Evolutionary conservation across 30 jellyfish, hydroid and myxozoan genomes (phyloP).

Genomic region (Sanderia malayensis): DNA sequence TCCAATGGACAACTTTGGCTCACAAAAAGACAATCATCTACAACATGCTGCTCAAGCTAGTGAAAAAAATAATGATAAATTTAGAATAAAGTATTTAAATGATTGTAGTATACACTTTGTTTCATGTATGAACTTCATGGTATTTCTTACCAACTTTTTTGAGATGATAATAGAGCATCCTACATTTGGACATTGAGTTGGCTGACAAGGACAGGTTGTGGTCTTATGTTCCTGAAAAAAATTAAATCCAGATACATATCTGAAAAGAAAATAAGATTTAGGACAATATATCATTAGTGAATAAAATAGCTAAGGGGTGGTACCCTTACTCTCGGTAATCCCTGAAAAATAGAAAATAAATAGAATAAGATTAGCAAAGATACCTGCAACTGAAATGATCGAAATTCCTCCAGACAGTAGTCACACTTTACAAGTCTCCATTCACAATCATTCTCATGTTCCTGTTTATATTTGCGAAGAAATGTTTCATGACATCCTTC

Average conservation of each 20-base stretch:
- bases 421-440: conserved; percentile 41
- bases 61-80: too few relatives aligned
- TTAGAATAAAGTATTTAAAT: too few relatives aligned
- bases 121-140: too few relatives aligned
- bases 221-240: conserved; percentile 16
- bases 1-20: conserved; percentile 5
- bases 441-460: conserved; percentile 25
- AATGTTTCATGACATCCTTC: conserved; percentile 34
- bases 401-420: conserved; percentile 22
- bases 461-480: not conserved
- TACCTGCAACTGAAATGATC: conserved; percentile 38
- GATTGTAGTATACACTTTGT: too few relatives aligned
- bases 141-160: conserved; percentile 15
- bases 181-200: conserved; percentile 4
- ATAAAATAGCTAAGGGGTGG: too few relatives aligned
- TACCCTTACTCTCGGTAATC: too few relatives aligned
- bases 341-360: too few relatives aligned
- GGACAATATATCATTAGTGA: too few relatives aligned
- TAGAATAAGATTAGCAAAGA: not conserved
- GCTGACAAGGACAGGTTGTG: conserved; percentile 8
- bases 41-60: not conserved
- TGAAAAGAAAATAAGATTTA: too few relatives aligned
- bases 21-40: not conserved
- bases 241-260: too few relatives aligned
- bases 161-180: conserved; percentile 14